Percentiles rank a stretch among this genome's conserved stretches.
phyloP scores from a whole-genome alignment of 2,888 invertebrate genomes.

The Hydropsyche betteni region DNA sequence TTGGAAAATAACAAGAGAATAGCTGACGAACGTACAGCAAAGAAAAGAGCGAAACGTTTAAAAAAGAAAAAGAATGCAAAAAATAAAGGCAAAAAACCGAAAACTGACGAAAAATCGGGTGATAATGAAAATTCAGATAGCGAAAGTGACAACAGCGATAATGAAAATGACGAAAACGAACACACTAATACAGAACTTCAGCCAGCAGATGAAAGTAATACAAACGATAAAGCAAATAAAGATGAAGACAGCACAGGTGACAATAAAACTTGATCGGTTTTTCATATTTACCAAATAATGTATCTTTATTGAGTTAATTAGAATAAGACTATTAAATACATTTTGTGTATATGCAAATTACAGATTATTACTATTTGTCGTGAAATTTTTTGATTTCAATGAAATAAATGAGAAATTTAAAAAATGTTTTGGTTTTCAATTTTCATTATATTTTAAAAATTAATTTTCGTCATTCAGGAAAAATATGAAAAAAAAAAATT shows the following conservation, averaged over 20 bases:
- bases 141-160: conserved; percentile 54
- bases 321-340: too few relatives aligned
- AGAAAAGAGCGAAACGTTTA: conserved; percentile 88
- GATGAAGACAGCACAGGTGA: neutral
- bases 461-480: too few relatives aligned
- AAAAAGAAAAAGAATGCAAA: conserved; percentile 74
- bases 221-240: neutral
- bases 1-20: conserved; percentile 76
- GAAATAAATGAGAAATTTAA: too few relatives aligned
- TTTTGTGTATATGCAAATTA: too few relatives aligned
- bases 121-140: conserved; percentile 58
- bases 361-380: too few relatives aligned
- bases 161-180: conserved; percentile 36
- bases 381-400: too few relatives aligned
- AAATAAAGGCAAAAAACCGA: conserved; percentile 56
- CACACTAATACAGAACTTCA: conserved; percentile 43
- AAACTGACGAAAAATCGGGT: conserved; percentile 54
- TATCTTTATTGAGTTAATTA: too few relatives aligned
- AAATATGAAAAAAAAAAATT: neutral
- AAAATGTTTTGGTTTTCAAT: too few relatives aligned
- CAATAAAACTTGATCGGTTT: too few relatives aligned
- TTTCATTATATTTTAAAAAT: too few relatives aligned
- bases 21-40: conserved; percentile 86
- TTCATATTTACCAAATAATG: too few relatives aligned
- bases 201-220: conserved; percentile 50